A percentile compares a stretch with the other conserved stretches of the same genome.
phyloP scores from a whole-genome alignment of 2,888 invertebrate species.

The Lithophane leautieri region DNA sequence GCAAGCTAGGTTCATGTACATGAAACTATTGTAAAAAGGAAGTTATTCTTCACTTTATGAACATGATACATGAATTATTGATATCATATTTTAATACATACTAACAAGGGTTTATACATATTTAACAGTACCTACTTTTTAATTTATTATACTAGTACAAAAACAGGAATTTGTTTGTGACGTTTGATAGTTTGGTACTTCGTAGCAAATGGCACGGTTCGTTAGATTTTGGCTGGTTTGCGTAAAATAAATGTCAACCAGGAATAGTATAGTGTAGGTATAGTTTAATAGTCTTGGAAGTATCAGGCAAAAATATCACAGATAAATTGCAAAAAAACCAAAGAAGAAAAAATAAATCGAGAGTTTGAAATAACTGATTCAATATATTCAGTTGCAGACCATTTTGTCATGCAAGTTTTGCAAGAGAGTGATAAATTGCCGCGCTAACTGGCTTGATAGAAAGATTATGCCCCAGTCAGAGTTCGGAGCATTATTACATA shows the following conservation, averaged over 20 bases:
- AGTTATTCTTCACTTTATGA: constrained; percentile 6
- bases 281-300: neutral
- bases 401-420: constrained; percentile 38
- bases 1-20: neutral
- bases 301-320: neutral
- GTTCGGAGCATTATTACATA: constrained; percentile 29
- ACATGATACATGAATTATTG: constrained; percentile 19
- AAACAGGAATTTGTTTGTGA: constrained; percentile 48
- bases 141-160: constrained; percentile 10
- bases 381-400: constrained; percentile 22
- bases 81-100: constrained; percentile 33
- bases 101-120: constrained; percentile 32
- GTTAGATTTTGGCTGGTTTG: constrained; percentile 15
- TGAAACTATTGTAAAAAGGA: neutral
- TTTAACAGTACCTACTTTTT: constrained; percentile 1
- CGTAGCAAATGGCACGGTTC: constrained; percentile 65
- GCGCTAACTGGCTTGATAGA: constrained; percentile 57
- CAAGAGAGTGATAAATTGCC: constrained; percentile 55
- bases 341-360: constrained; percentile 15
- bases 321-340: neutral
- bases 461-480: constrained; percentile 42
- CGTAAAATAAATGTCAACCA: constrained; percentile 28
- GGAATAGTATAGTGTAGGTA: neutral
- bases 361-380: constrained; percentile 25
- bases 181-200: constrained; percentile 47